These are phyloP conservation scores for Drosophila persimilis DNA, from an alignment of 1,140 invertebrate species.

Conservation along the genomic window DNA sequence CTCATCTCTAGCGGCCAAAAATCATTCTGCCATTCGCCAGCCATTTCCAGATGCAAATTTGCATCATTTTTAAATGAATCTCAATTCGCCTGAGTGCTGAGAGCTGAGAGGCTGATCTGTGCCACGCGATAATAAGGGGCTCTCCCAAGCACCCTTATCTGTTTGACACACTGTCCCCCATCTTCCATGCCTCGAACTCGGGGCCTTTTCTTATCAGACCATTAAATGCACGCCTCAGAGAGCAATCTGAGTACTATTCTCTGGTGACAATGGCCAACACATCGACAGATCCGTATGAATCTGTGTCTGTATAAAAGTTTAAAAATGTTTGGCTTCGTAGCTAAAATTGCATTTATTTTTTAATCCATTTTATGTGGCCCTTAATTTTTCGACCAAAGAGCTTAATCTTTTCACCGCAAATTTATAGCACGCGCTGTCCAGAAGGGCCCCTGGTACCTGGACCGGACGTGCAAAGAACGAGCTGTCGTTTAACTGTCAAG, in stretches of 20 bases:
- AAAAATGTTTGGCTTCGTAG: slow-evolving; percentile 39
- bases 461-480: neutral
- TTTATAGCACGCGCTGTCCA: slow-evolving; percentile 44
- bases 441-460: no score
- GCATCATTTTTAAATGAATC: slow-evolving; percentile 18
- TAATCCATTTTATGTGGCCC: slow-evolving; percentile 75
- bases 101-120: slow-evolving; percentile 4
- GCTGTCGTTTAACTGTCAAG: slow-evolving; percentile 64
- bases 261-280: slow-evolving; percentile 17
- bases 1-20: no score
- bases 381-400: slow-evolving; percentile 79
- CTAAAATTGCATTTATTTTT: slow-evolving; percentile 63
- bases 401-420: slow-evolving; percentile 75
- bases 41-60: slow-evolving; percentile 31
- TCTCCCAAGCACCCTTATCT: slow-evolving; percentile 16
- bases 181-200: neutral
- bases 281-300: no score
- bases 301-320: slow-evolving; percentile 6
- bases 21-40: slow-evolving; percentile 1
- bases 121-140: slow-evolving; percentile 7
- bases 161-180: slow-evolving; percentile 22
- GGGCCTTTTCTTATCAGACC: slow-evolving; percentile 10
- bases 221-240: slow-evolving; percentile 75
- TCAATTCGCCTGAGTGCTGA: neutral
- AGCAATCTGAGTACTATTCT: slow-evolving; percentile 69